A percentile compares a stretch with the other conserved stretches of the same genome.
phyloP scores from a whole-genome alignment of 2,888 invertebrate species.

The Baccha elongata region DNA sequence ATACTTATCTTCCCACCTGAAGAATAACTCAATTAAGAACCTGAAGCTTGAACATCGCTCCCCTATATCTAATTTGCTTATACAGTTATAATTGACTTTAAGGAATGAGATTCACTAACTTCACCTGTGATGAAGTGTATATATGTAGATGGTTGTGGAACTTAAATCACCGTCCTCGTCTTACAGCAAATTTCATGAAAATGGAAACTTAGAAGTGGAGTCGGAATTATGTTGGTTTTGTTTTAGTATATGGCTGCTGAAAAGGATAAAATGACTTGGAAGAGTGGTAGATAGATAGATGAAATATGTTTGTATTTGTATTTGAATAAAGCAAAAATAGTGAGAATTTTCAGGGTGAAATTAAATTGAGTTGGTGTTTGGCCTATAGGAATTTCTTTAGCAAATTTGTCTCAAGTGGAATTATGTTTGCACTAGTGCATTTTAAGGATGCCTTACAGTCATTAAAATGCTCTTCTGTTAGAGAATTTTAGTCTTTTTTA shows the following conservation, averaged over 20 bases:
- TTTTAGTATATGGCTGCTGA: neutral
- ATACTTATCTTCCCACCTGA: neutral
- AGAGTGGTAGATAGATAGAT: too few species aligned
- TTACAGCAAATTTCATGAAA: neutral
- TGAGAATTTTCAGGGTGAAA: neutral
- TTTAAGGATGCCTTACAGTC: neutral
- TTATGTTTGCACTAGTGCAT: neutral
- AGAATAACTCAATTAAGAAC: slow-evolving; percentile 39
- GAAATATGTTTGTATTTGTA: too few species aligned
- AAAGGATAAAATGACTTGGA: neutral
- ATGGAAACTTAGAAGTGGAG: neutral
- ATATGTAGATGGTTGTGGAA: neutral
- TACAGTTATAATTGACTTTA: slow-evolving; percentile 7
- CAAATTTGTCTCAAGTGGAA: slow-evolving; percentile 2
- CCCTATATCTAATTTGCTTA: slow-evolving; percentile 8
- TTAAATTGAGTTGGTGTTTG: neutral
- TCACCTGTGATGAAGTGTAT: neutral
- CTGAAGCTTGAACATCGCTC: slow-evolving; percentile 2
- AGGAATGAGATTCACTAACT: slow-evolving; percentile 4
- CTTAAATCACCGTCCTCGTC: neutral
- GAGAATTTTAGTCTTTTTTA: too few species aligned
- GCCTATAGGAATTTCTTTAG: neutral
- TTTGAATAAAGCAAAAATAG: neutral
- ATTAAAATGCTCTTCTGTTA: too few species aligned
- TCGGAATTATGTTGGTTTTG: neutral